Conservation (phyloP, 2,113 vertebrate species). For the Typhlomys cinereus region DNA sequence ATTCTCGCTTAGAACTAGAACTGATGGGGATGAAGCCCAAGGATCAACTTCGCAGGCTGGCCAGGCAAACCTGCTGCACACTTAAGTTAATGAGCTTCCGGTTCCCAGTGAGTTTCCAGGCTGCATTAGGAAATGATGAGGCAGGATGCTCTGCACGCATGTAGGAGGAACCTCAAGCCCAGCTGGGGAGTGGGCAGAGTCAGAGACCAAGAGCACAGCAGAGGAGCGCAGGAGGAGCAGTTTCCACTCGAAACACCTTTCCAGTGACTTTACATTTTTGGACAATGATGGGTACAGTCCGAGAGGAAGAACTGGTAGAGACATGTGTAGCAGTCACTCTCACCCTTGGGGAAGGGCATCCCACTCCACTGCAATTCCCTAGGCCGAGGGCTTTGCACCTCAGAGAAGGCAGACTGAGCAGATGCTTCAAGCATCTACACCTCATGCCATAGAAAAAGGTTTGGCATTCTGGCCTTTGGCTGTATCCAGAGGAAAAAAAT, state of each 20-base stretch:
- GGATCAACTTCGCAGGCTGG: neutral
- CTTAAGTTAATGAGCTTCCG: neutral
- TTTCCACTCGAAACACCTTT: neutral
- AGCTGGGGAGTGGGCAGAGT: fast-evolving
- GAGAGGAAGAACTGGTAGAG: neutral
- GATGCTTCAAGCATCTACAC: neutral
- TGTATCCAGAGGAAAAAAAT: neutral
- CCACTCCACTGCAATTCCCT: neutral
- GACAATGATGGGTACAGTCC: neutral
- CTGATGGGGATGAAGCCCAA: neutral
- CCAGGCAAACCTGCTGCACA: neutral
- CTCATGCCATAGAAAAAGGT: too few species aligned
- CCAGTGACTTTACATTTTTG: neutral
- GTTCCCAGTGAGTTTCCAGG: neutral
- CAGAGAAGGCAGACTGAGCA: neutral
- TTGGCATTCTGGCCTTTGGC: neutral
- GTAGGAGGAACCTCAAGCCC: neutral
- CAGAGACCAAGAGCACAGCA: too few species aligned
- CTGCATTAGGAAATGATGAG: fast-evolving
- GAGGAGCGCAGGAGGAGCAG: too few species aligned
- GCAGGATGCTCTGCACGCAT: neutral
- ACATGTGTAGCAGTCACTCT: neutral
- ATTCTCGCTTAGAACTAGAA: neutral
- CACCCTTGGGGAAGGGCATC: fast-evolving
- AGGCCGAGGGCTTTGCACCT: neutral